Evolutionary conservation across 2,888 invertebrate genomes (phyloP), one percentile per base, ranked within the genome.

Genomic region (Dione juno): DNA sequence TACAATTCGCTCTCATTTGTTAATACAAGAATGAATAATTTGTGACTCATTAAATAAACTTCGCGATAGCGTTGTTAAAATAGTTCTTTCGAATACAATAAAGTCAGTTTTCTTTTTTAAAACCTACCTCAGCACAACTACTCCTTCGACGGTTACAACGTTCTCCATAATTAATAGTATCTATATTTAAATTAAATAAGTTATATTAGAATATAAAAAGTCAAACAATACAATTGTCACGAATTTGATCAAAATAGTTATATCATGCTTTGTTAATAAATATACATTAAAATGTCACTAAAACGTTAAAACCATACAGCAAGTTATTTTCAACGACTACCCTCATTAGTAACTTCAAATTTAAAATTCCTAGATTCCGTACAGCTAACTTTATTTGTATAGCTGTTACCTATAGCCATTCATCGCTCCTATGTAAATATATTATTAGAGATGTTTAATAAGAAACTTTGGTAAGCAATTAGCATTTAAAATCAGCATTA

Each of bases 131-230:
- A 89, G 69, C 16, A 82, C 87, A 13, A 85, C 70, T 40, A 82
- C 81, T 76, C 82, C 79, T 80, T 90, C 88, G 11, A 89, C 74
- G 0, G 82, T 84, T 74, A 88, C 86, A 48, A 89, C 77, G 65
- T 82, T 75, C 35, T 77, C 72, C 28, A 79, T 74, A 74, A 76
- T 77, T 37, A 81, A 66, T 19, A 80, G 53, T 19, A 76, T 28
- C 3, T 3, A 28, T 75, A 59, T 74, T 50, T 28, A 28, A 28
- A 37, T 50, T 28, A 28, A 28, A 37, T 19, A 37, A 14, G n/a
- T 74, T 77, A 79, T 79, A 37, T 57, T 54, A 64, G 50, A 19
- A 21, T 14, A 45, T 50, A 64, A 52, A 58, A 58, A 52, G 16
- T 35, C 14, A 57, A 48, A 58, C 6, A 57, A 14, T 48, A 48